Evolutionary conservation across 2,113 vertebrate species (phyloP).

Genomic region (Takifugu bimaculatus): DNA sequence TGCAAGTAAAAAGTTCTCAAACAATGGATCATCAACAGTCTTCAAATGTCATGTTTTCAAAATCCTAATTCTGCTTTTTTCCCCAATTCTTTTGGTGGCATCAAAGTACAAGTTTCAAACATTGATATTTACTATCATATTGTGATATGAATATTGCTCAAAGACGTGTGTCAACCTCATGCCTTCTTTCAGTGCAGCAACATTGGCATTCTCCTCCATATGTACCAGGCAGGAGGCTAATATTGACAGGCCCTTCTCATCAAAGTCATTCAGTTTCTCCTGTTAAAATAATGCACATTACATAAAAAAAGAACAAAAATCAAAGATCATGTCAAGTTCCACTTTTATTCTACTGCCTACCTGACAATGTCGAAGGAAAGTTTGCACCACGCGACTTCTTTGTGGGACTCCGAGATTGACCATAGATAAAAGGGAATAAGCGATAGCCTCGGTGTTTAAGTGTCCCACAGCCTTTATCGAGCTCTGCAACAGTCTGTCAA

Average conservation of each 20-base stretch:
- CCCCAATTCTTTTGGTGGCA: too few species aligned
- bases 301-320: not conserved
- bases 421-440: constrained; percentile 76
- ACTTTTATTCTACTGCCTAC: constrained; percentile 56
- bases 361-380: constrained; percentile 82
- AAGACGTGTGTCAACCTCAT: constrained; percentile 65
- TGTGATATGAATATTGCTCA: too few species aligned
- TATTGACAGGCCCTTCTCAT: constrained; percentile 79
- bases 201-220: constrained; percentile 79
- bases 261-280: constrained; percentile 85
- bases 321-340: not conserved
- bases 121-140: too few species aligned
- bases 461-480: constrained; percentile 53
- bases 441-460: constrained; percentile 62
- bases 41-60: too few species aligned
- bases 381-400: constrained; percentile 82
- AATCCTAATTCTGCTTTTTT: too few species aligned
- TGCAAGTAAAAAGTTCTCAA: too few species aligned
- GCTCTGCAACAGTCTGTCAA: constrained; percentile 74
- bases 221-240: constrained; percentile 72
- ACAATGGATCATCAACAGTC: too few species aligned
- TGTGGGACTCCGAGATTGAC: constrained; percentile 82
- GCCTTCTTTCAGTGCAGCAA: constrained; percentile 76
- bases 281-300: constrained; percentile 39
- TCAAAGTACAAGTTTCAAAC: too few species aligned